These are phyloP conservation scores for Delichon dasypus DNA, from an alignment of 2,797 vertebrate species.

Conservation along the genomic window DNA sequence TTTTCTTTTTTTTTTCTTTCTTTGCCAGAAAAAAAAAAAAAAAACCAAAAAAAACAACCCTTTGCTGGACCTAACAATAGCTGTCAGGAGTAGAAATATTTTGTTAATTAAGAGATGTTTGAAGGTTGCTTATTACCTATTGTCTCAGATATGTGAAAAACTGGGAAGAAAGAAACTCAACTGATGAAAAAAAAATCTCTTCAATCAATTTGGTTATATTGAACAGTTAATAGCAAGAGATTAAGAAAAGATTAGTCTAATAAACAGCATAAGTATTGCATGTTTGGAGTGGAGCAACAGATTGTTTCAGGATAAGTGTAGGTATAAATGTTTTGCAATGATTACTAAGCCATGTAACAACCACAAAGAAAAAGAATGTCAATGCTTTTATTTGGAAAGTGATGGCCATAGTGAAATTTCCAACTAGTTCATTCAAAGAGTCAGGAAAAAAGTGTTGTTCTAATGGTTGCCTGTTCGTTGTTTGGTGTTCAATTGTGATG, in stretches of 20 bases:
- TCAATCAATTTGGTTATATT: background rate
- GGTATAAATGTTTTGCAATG: conserved; percentile 19
- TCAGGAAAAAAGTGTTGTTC: background rate
- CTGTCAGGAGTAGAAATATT: background rate
- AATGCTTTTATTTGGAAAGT: background rate
- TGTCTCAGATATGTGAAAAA: background rate
- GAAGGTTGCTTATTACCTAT: background rate
- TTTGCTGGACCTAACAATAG: background rate
- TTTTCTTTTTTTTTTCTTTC: background rate
- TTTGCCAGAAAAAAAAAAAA: background rate
- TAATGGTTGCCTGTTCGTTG: background rate
- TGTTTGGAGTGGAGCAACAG: conserved; percentile 4
- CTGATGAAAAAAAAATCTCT: background rate
- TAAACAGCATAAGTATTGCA: background rate
- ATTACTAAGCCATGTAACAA: background rate
- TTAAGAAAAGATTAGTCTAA: background rate
- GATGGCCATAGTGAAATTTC: background rate
- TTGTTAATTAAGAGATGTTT: background rate
- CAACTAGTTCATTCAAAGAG: background rate
- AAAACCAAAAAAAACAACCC: too few species aligned
- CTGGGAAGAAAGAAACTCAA: background rate
- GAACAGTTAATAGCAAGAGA: background rate
- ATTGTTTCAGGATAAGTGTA: background rate
- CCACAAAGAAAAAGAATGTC: background rate
- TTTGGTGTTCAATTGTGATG: background rate